These are phyloP conservation scores for Paradisaea rubra DNA, from an alignment of 2,113 vertebrate species.

Conservation along the genomic window DNA sequence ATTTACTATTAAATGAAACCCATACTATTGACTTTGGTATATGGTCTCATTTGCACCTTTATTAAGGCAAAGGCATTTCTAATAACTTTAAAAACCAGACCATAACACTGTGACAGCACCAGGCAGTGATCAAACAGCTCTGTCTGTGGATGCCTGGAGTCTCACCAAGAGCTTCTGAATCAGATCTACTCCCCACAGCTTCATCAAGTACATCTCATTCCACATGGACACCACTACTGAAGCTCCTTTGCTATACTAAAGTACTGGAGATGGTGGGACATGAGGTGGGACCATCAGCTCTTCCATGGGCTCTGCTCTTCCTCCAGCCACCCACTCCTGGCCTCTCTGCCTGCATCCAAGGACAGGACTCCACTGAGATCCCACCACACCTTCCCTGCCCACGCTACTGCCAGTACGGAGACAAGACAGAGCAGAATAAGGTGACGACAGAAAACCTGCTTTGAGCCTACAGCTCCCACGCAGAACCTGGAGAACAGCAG, in stretches of 20 bases:
- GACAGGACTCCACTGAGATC: background rate
- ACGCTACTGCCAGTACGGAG: accelerated
- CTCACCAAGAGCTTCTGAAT: background rate
- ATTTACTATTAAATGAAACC: too few species aligned
- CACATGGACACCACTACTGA: background rate
- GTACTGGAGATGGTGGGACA: background rate
- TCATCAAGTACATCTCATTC: background rate
- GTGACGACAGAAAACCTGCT: accelerated
- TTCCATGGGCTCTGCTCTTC: background rate
- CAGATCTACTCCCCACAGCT: background rate
- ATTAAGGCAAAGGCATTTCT: too few species aligned
- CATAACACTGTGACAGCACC: background rate
- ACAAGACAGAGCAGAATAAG: background rate
- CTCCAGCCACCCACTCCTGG: background rate
- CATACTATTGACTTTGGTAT: too few species aligned
- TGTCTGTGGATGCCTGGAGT: background rate
- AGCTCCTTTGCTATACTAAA: background rate
- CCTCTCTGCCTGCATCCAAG: background rate
- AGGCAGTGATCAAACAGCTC: background rate
- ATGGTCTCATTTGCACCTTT: too few species aligned
- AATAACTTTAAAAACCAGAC: too few species aligned
- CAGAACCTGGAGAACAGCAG: background rate
- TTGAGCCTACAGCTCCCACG: background rate
- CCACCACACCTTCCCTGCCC: background rate
- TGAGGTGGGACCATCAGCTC: background rate